A percentile compares a stretch with the other conserved stretches of the same genome.
Conservation (phyloP, 1,140 invertebrate genomes). For the Xylocopa sonorina region DNA sequence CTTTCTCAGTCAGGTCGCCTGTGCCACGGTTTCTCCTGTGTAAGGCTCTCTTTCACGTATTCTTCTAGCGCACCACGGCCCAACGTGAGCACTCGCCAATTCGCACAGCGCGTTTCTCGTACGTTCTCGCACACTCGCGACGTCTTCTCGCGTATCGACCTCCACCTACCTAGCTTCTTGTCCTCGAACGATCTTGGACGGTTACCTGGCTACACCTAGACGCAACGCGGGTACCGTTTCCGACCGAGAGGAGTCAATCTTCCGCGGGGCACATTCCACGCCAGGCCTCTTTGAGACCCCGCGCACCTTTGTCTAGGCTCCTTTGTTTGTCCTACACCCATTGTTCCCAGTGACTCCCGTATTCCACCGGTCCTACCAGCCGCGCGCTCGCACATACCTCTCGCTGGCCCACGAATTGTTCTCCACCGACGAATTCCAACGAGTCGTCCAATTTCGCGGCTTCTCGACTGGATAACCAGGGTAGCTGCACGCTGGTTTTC, state of each 20-base stretch:
- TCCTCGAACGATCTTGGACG: neutral
- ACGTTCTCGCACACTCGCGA: constrained; percentile 47
- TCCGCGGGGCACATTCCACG: neutral
- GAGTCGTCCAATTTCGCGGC: constrained; percentile 25
- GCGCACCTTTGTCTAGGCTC: constrained; percentile 31
- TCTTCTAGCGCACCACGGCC: constrained; percentile 19
- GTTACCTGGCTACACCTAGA: no score
- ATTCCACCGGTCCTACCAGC: neutral
- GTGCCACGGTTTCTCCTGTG: constrained; percentile 30
- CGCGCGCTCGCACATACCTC: neutral
- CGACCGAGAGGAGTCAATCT: constrained; percentile 1
- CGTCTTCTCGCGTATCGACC: neutral
- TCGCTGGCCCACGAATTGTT: constrained; percentile 20
- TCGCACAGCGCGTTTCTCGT: constrained; percentile 3
- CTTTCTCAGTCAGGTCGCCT: constrained; percentile 39
- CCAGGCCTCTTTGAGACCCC: neutral
- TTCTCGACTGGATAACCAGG: neutral
- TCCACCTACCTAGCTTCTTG: neutral
- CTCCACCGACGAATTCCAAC: constrained; percentile 30
- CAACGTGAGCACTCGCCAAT: neutral
- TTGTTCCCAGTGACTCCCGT: no score
- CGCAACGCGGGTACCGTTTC: neutral
- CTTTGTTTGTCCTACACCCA: constrained; percentile 15
- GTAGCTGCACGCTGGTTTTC: neutral
- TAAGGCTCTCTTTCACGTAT: constrained; percentile 47